These are phyloP conservation scores for Xestoiulus laeticollis DNA, from an alignment of 2,888 invertebrate genomes.

Conservation along the genomic window DNA sequence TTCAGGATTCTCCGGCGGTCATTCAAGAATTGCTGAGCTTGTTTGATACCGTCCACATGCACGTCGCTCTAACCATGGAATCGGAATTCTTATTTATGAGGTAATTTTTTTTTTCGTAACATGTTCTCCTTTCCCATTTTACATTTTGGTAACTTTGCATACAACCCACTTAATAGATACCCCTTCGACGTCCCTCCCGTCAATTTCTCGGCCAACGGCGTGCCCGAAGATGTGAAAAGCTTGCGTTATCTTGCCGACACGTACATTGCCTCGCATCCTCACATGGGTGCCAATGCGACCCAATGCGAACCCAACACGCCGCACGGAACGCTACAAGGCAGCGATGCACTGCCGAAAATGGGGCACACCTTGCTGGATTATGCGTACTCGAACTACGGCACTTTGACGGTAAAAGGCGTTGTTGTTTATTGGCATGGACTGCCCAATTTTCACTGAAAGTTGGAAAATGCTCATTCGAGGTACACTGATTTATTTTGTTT, in stretches of 20 bases:
- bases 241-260: constrained; percentile 57
- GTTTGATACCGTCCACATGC: constrained; percentile 74
- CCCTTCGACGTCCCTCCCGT: constrained; percentile 55
- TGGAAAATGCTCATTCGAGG: too few species aligned
- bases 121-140: not conserved
- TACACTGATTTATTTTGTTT: too few species aligned
- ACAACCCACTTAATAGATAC: constrained; percentile 49
- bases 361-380: constrained; percentile 59
- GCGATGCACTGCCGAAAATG: constrained; percentile 51
- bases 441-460: too few species aligned
- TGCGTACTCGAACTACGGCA: constrained; percentile 58
- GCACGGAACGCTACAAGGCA: constrained; percentile 12
- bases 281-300: constrained; percentile 56
- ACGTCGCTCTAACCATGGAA: constrained; percentile 77
- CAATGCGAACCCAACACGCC: constrained; percentile 48
- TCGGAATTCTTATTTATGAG: constrained; percentile 76
- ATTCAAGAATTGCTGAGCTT: constrained; percentile 71
- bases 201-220: not conserved
- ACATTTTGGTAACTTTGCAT: not conserved
- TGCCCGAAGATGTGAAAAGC: constrained; percentile 55
- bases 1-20: constrained; percentile 48
- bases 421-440: too few species aligned
- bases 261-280: constrained; percentile 57
- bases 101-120: constrained; percentile 62
- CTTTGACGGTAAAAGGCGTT: constrained; percentile 58